These are phyloP conservation scores for Nephrotoma appendiculata DNA, from an alignment of 2,888 invertebrate genomes.

Conservation along the genomic window DNA sequence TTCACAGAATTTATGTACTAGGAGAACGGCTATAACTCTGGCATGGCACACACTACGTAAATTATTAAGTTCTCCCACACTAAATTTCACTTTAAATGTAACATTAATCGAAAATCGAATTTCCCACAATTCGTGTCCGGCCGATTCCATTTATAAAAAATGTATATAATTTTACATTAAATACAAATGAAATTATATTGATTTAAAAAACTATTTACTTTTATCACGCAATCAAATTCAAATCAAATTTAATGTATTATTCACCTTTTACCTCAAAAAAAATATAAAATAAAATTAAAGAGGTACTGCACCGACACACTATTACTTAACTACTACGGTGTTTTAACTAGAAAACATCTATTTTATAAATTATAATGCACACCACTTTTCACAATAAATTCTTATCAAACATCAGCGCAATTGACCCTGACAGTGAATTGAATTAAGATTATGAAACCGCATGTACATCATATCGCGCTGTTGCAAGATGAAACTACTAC, in stretches of 20 bases:
- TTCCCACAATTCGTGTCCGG: neutral
- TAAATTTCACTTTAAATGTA: neutral
- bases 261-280: neutral
- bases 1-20: neutral
- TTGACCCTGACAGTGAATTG: neutral
- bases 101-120: neutral
- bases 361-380: no score
- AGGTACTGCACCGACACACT: no score
- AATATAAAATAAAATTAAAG: no score
- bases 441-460: neutral
- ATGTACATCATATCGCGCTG: neutral
- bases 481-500: neutral
- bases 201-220: neutral
- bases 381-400: no score
- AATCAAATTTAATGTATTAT: neutral
- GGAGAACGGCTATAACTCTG: no score
- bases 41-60: no score
- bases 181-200: neutral
- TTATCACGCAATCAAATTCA: neutral
- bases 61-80: neutral
- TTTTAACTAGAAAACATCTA: no score
- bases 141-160: no score
- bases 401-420: no score
- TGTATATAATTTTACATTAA: neutral
- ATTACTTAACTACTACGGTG: no score